Percentiles rank a stretch among this genome's conserved stretches.
Conservation (phyloP, 2,888 invertebrate species). For the Allophyes oxyacanthae region DNA sequence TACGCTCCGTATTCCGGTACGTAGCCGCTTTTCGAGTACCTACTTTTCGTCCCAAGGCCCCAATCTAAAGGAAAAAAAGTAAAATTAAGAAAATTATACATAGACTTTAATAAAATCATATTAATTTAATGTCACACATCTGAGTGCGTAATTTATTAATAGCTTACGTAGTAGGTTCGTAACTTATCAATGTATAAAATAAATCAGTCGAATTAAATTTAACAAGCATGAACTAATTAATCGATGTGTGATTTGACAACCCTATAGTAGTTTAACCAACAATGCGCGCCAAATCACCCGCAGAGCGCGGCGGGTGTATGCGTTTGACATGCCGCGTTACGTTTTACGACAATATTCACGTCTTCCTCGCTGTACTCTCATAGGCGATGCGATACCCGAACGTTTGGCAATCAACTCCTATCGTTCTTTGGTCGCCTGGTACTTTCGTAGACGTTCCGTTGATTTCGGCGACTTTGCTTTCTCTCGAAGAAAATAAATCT, state of each 20-base stretch:
- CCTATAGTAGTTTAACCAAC: conserved; percentile 71
- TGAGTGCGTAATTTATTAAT: no score
- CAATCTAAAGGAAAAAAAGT: no score
- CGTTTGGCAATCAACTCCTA: conserved; percentile 26
- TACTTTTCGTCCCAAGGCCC: no score
- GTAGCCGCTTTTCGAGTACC: no score
- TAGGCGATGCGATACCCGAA: conserved; percentile 23
- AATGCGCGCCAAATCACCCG: conserved; percentile 84
- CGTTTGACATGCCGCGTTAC: conserved; percentile 67
- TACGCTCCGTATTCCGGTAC: no score
- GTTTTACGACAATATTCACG: conserved; percentile 61
- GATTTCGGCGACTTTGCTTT: conserved; percentile 35
- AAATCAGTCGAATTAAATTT: conserved; percentile 25
- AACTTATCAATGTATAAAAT: not conserved
- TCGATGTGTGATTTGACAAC: conserved; percentile 61
- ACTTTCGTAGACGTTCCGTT: conserved; percentile 63
- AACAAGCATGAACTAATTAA: conserved; percentile 40
- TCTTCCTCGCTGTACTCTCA: conserved; percentile 48
- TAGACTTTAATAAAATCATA: no score
- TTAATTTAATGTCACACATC: no score
- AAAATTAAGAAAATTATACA: no score
- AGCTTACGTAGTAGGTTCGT: no score
- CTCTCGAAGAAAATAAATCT: no score
- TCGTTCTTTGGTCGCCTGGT: conserved; percentile 63
- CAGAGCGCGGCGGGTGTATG: conserved; percentile 70